These are phyloP conservation scores for Sphaerophoria rueppellii DNA, from an alignment of 2,888 invertebrate species.

Conservation along the genomic window DNA sequence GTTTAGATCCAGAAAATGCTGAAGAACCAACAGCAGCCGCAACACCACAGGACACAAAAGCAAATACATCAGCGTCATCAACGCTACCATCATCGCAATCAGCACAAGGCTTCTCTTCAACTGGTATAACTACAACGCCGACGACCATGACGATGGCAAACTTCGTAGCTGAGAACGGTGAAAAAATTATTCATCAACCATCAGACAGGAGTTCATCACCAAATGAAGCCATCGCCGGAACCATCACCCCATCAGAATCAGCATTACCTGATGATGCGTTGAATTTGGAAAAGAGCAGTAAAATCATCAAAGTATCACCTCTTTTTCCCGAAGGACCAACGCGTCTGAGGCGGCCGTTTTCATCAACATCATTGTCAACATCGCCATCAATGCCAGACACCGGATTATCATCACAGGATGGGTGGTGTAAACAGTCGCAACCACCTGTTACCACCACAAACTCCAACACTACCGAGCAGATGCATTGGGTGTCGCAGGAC, in stretches of 20 bases:
- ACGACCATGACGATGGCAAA: constrained; percentile 1
- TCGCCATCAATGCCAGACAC: constrained; percentile 58
- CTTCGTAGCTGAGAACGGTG: constrained; percentile 40
- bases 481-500: constrained; percentile 43
- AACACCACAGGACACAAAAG: constrained; percentile 36
- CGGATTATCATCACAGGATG: constrained; percentile 39
- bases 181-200: constrained; percentile 60
- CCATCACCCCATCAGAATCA: constrained; percentile 22
- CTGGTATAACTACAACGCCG: neutral
- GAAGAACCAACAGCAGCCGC: constrained; percentile 41
- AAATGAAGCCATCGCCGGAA: constrained; percentile 53
- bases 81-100: constrained; percentile 17
- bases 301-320: constrained; percentile 34
- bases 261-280: constrained; percentile 12
- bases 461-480: constrained; percentile 9
- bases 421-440: constrained; percentile 29
- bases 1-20: constrained; percentile 50
- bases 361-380: constrained; percentile 68
- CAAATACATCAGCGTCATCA: constrained; percentile 36
- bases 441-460: constrained; percentile 62
- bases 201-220: constrained; percentile 63
- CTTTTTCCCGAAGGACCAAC: constrained; percentile 39
- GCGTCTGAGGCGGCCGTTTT: constrained; percentile 63
- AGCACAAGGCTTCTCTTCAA: neutral
- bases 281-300: constrained; percentile 41